Evolutionary conservation across 2,113 vertebrate genomes (phyloP).

Genomic region (Macquaria ambigua): DNA sequence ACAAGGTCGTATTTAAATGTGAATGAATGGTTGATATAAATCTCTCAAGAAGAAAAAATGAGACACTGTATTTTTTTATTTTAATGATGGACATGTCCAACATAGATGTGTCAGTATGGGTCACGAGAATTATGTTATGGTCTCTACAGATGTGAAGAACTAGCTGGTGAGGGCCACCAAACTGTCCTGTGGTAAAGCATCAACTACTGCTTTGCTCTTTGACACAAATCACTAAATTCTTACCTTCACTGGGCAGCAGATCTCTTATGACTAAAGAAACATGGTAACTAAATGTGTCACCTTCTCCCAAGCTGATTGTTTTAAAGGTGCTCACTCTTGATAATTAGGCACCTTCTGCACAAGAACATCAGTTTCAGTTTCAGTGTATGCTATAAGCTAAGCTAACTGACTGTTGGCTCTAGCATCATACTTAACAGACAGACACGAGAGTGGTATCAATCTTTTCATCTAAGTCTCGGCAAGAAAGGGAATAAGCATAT

Average conservation of each 20-base stretch:
- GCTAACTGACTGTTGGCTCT: neutral
- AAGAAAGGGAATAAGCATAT: neutral
- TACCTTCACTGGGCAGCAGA: neutral
- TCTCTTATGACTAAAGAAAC: neutral
- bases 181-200: neutral
- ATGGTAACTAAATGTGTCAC: neutral
- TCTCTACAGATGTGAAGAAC: neutral
- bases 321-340: neutral
- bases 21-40: neutral
- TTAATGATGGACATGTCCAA: neutral
- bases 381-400: neutral
- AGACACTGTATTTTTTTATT: neutral
- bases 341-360: neutral
- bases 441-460: neutral
- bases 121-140: neutral
- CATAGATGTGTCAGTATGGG: neutral
- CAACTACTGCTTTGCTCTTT: neutral
- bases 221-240: neutral
- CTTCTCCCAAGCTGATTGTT: neutral
- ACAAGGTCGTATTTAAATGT: neutral
- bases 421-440: slow-evolving; percentile 3
- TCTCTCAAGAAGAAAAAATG: neutral
- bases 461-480: neutral
- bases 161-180: neutral
- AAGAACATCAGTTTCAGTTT: neutral